Conservation (phyloP, 2,888 invertebrate genomes). For the Limenitis camilla region DNA sequence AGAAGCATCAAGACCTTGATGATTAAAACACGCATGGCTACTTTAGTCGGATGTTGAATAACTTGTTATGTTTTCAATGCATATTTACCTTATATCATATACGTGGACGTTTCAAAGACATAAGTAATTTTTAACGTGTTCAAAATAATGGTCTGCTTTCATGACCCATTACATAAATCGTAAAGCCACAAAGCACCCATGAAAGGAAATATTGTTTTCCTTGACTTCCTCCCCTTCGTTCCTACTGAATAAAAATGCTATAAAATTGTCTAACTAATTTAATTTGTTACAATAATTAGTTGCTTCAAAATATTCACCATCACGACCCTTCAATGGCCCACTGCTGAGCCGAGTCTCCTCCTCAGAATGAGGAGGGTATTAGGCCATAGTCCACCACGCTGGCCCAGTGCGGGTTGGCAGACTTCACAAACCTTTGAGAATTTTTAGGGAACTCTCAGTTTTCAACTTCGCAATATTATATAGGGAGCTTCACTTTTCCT, state of each 20-base stretch:
- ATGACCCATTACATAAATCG: slow-evolving; percentile 35
- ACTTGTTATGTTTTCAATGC: background rate
- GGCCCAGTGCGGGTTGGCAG: too few species aligned
- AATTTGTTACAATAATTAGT: background rate
- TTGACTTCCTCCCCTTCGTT: slow-evolving; percentile 8
- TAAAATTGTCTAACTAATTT: slow-evolving; percentile 8
- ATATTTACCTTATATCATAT: background rate
- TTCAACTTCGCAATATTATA: too few species aligned
- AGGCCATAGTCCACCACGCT: too few species aligned
- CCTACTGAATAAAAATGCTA: slow-evolving; percentile 2
- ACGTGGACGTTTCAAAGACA: too few species aligned
- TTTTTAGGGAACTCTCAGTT: too few species aligned
- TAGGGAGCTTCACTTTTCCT: too few species aligned
- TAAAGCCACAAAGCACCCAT: slow-evolving; percentile 29
- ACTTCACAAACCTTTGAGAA: too few species aligned
- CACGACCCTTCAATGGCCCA: too few species aligned
- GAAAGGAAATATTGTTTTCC: slow-evolving; percentile 30
- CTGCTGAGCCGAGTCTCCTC: too few species aligned
- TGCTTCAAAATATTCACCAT: too few species aligned
- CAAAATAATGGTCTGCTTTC: slow-evolving; percentile 35
- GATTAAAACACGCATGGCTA: slow-evolving; percentile 1
- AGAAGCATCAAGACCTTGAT: slow-evolving; percentile 6
- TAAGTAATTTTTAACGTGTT: slow-evolving; percentile 22
- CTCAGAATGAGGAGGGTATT: too few species aligned
- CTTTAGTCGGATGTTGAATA: background rate